Evolutionary conservation across 2,113 vertebrate species (phyloP).

Genomic region (Odocoileus hemionus): DNA sequence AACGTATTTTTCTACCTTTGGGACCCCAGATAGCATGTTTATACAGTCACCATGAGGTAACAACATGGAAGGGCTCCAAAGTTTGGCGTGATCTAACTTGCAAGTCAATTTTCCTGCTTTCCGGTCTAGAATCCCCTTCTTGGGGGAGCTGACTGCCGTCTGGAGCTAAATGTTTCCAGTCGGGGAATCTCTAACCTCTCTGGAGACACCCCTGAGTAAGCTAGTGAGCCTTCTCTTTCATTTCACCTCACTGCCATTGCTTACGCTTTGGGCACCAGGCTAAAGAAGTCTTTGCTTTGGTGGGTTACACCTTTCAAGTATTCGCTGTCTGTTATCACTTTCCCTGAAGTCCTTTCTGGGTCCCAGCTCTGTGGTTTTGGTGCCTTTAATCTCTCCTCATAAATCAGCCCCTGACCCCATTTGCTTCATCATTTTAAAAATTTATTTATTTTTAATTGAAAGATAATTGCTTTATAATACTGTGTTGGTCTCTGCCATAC

Average conservation of each 20-base stretch:
- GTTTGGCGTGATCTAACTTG: not conserved
- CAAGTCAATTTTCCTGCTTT: constrained; percentile 31
- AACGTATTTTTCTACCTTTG: not conserved
- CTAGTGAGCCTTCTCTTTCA: not conserved
- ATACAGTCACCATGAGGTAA: not conserved
- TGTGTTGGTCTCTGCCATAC: not conserved
- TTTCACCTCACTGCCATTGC: not conserved
- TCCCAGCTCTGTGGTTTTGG: constrained; percentile 19
- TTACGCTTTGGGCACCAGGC: not conserved
- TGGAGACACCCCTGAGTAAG: not conserved
- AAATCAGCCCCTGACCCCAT: constrained; percentile 17
- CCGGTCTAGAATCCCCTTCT: constrained; percentile 12
- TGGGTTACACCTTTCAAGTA: constrained; percentile 20
- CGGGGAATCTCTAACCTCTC: not conserved
- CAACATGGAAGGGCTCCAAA: not conserved
- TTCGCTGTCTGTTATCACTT: constrained; percentile 5
- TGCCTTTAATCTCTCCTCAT: constrained; percentile 67
- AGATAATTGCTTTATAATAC: not conserved
- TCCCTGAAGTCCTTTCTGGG: constrained; percentile 59
- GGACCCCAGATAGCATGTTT: not conserved
- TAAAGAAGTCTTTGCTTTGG: not conserved
- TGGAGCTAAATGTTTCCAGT: constrained; percentile 13
- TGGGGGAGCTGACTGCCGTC: not conserved
- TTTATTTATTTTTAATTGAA: not conserved
- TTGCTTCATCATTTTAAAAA: constrained; percentile 28